A percentile compares a stretch with the other conserved stretches of the same genome.
These are phyloP conservation scores for Oreotragus oreotragus DNA, from an alignment of 2,113 vertebrate genomes.

Conservation along the genomic window DNA sequence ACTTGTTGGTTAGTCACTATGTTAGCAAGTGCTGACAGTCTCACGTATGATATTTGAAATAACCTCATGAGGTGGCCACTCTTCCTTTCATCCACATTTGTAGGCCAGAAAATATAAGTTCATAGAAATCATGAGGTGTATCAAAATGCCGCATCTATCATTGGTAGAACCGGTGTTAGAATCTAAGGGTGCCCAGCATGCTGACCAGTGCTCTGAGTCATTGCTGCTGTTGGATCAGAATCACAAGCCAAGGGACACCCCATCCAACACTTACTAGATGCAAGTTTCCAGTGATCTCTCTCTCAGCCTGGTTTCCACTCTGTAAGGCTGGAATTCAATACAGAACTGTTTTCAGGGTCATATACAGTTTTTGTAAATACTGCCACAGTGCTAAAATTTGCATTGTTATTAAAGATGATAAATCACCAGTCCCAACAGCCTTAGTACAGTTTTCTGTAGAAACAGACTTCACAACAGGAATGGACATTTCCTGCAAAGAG, in stretches of 20 bases:
- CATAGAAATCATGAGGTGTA: neutral
- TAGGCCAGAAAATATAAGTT: neutral
- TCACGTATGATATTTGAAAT: neutral
- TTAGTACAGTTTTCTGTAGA: neutral
- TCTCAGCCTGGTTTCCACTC: neutral
- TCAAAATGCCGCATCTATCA: neutral
- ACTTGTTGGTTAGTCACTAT: too few relatives aligned
- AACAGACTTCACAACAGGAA: neutral
- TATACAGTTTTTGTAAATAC: neutral
- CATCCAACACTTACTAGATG: neutral
- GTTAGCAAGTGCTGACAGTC: neutral
- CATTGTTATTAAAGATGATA: neutral
- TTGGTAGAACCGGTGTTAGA: neutral
- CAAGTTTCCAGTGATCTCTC: neutral
- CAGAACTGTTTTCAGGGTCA: neutral
- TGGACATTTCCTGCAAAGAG: neutral
- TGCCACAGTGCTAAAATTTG: neutral
- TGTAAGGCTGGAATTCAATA: neutral
- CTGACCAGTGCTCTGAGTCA: neutral
- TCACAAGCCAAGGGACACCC: neutral
- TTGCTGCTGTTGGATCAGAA: neutral
- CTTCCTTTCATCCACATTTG: neutral
- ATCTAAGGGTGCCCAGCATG: neutral
- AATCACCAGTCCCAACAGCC: neutral
- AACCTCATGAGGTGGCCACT: neutral